Evolutionary conservation across 2,797 vertebrate genomes (phyloP), one percentile per base, ranked within the genome.

Genomic region (Ceyx erithaca): DNA sequence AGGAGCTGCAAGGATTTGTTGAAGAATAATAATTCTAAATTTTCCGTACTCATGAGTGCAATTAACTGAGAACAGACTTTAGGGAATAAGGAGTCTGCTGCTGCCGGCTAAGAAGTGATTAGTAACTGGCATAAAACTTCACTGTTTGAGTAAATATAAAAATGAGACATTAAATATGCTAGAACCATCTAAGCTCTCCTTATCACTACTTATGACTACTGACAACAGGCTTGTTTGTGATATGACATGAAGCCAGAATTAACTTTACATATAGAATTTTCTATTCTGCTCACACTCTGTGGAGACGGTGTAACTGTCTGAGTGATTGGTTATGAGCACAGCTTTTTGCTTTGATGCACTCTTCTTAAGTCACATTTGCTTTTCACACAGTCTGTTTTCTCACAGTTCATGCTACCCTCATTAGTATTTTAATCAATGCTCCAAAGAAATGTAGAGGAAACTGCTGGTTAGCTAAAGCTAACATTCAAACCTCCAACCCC

Each of bases 21-120:
- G 68, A 79, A 92, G 79, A 95, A 92, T 61, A 80, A 70, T 92
- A 93, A 92, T 88, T 93, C 83, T 92, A 94, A 94, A 90, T 96
- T 95, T 95, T n/a, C 82, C 26, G 14, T 95, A 80, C 68, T 92
- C 94, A 49, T 92, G 94, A 95, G 86, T 91, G 57, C 80, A 96
- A 94, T 96, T 96, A 97, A 79, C 58, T 89, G 55, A 90, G 78
- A 87, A 92, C 51, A 93, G 72, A 73, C 82, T 89, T 85, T 28
- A 68, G 80, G 89, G 93, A 92, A 87, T 94, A 92, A 91, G 62
- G 75, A 94, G 85, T 77, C 64, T 77, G 66, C 12, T 89, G 79
- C 57, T 85, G 52, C 58, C 75, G 66, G 83, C 57, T 91, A 70
- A 62, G 72, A 85, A 95, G 80, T 92, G 72, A 94, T 93, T 83